Base-by-base conservation (phyloP, 2,888 invertebrate genomes). In the Luperina testacea region DNA sequence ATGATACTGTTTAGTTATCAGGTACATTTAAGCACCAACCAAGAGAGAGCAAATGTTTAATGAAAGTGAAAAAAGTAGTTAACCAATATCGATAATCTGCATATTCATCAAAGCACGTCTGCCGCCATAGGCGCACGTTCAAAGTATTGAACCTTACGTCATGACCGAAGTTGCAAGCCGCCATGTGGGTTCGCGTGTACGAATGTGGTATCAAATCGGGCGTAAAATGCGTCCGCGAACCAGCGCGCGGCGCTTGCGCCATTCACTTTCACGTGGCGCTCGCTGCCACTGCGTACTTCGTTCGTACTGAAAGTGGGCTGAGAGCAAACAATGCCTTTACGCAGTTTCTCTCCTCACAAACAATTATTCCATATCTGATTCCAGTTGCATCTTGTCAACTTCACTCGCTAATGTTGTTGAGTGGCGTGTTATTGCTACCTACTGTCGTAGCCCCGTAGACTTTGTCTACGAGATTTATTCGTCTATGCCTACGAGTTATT, bases 261-360 rank as follows among this genome's bases (percentile, higher is more conserved):
- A 96, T 96, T 97, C 96, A 96, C 96, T 97, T 96, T 96, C 96
- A 94, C 96, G 93, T 90, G 83, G 88, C 87, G 91, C 89, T 90
- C 88, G 92, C 91, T 86, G 86, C 86, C 88, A 89, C 91, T 87
- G 81, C 88, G 91, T 91, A 89, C 91, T 89, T 90, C 88, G 86
- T 90, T 91, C 88, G 88, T 92, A 93, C 95, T 90, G 94, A 96
- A 97, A 96, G 95, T 96, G 93, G 95, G 95, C 95, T 96, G 93
- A 93, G 91, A 83, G 75, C 72, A 72, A 95, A 96, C 95, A 96
- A 96, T 95, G 94, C 94, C 90, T 91, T 81, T 87, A 92, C 90
- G 90, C 91, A 93, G 94, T 96, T 96, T 96, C 96, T 96, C 96
- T 95, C 94, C 94, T 94, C 94, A 93, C 94, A 95, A 95, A 95